Conservation (phyloP, 2,888 invertebrate species). For the Schrankia costaestrigalis region DNA sequence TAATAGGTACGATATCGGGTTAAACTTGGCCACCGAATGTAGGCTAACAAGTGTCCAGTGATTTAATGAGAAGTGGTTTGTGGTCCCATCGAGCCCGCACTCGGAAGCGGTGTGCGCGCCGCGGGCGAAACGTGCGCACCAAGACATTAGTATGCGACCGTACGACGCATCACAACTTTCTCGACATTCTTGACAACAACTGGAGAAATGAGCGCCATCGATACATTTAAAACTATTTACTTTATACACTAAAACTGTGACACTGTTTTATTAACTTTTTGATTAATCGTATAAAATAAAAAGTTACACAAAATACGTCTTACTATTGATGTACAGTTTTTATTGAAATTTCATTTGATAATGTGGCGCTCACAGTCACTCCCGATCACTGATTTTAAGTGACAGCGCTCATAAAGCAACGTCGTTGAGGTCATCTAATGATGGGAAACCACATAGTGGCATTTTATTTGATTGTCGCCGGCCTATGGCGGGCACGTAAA, state of each 20-base stretch:
- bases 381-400: too few species aligned
- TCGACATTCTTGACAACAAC: slow-evolving; percentile 74
- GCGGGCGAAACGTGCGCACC: slow-evolving; percentile 51
- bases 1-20: slow-evolving; percentile 5
- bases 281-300: too few species aligned
- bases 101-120: slow-evolving; percentile 25
- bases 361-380: too few species aligned
- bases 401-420: too few species aligned
- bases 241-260: slow-evolving; percentile 26
- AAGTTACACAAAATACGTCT: too few species aligned
- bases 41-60: slow-evolving; percentile 69
- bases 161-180: slow-evolving; percentile 76
- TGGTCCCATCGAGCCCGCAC: slow-evolving; percentile 27
- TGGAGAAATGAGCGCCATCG: slow-evolving; percentile 72
- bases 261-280: too few species aligned
- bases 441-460: too few species aligned
- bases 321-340: too few species aligned
- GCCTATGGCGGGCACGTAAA: too few species aligned
- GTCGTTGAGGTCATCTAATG: too few species aligned
- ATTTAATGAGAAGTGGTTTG: slow-evolving; percentile 49
- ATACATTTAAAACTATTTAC: slow-evolving; percentile 47
- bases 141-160: slow-evolving; percentile 76
- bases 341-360: too few species aligned
- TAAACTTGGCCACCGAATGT: slow-evolving; percentile 57
- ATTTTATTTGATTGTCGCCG: too few species aligned